phyloP scores from a whole-genome alignment of 2,113 vertebrate genomes.

The Ardeotis arabs region DNA sequence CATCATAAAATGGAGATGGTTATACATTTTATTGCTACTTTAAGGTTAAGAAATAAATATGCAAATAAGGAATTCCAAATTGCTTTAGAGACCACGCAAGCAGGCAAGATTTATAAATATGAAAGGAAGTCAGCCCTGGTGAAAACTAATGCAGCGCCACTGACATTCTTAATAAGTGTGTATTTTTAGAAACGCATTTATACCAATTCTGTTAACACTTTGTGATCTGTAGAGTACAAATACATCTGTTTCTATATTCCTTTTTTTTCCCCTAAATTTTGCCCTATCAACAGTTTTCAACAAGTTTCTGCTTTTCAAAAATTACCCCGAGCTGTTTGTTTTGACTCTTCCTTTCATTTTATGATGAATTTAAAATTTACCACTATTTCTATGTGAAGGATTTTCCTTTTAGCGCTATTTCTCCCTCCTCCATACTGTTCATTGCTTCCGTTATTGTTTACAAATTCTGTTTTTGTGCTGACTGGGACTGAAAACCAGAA shows the following conservation, averaged over 20 bases:
- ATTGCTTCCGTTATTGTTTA: neutral
- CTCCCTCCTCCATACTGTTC: neutral
- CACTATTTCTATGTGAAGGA: neutral
- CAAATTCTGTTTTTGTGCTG: neutral
- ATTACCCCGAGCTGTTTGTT: neutral
- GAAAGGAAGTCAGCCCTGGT: constrained; percentile 19
- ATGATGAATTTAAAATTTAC: neutral
- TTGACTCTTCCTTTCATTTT: neutral
- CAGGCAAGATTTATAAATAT: constrained; percentile 41
- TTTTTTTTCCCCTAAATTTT: neutral
- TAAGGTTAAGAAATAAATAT: constrained; percentile 59
- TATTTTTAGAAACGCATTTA: constrained; percentile 43
- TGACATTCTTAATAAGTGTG: constrained; percentile 1
- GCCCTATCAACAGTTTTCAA: neutral
- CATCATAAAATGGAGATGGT: constrained; percentile 2
- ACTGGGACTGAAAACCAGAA: neutral
- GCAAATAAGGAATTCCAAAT: constrained; percentile 43
- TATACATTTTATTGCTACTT: neutral
- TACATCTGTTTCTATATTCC: neutral
- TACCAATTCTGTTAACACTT: neutral
- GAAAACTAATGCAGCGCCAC: neutral
- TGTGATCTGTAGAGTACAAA: neutral
- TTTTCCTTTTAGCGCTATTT: neutral
- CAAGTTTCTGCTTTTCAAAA: neutral
- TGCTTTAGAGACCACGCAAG: neutral